Conservation (phyloP, 1,140 invertebrate species). For the Diorhabda elongata region DNA sequence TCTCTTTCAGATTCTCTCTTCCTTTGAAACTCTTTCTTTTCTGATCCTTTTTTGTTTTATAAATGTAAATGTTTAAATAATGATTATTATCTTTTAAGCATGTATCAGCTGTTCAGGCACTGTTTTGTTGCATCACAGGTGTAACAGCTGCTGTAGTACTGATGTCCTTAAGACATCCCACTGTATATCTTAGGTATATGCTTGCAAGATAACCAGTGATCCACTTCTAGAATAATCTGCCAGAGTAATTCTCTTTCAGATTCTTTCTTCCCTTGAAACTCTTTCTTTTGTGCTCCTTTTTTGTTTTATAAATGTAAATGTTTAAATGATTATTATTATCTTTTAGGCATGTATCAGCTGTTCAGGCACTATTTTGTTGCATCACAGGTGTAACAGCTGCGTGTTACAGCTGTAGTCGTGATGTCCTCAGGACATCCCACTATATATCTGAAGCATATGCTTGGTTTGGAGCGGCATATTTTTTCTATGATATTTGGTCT, state of each 20-base stretch:
- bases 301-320: no score
- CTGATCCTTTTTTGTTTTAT: no score
- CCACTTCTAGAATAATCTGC: no score
- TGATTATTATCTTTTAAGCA: constrained; percentile 49
- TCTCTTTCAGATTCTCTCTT: no score
- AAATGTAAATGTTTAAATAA: no score
- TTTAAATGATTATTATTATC: not conserved
- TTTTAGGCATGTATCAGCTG: constrained; percentile 61
- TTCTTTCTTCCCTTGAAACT: no score
- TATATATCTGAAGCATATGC: constrained; percentile 69
- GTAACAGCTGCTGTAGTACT: constrained; percentile 58
- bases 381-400: constrained; percentile 60
- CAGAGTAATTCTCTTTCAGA: no score
- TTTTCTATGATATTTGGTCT: constrained; percentile 71
- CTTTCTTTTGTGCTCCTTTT: no score
- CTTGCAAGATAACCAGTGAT: constrained; percentile 44
- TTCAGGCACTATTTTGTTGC: constrained; percentile 62
- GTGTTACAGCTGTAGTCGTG: constrained; percentile 59
- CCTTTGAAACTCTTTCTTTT: no score
- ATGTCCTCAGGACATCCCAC: constrained; percentile 61
- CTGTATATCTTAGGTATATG: constrained; percentile 67
- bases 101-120: constrained; percentile 64
- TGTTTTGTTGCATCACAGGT: constrained; percentile 61
- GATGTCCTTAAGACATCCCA: constrained; percentile 61
- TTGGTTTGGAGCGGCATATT: constrained; percentile 72